Evolutionary conservation across 1,140 invertebrate species (phyloP).

Genomic region (Potamilus streckersoni): DNA sequence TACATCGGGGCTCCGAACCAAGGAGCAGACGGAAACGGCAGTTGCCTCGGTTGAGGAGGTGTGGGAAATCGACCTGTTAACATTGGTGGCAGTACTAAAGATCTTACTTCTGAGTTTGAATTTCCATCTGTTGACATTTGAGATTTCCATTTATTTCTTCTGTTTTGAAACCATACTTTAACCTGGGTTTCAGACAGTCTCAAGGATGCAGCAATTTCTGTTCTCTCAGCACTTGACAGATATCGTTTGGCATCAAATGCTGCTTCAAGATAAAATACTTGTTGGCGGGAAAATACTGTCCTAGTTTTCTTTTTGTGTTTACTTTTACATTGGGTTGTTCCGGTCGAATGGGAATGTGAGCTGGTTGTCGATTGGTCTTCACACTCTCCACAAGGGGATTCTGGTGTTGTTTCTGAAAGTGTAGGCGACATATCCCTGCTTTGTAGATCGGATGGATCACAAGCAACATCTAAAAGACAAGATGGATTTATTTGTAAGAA

Average conservation of each 20-base stretch:
- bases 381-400: no score
- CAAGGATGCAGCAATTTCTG: conserved; percentile 41
- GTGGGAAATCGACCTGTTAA: no score
- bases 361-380: neutral
- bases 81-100: no score
- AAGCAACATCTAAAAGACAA: no score
- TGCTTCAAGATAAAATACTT: conserved; percentile 46
- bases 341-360: neutral
- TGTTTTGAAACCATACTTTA: conserved; percentile 50
- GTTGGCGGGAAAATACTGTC: conserved; percentile 47
- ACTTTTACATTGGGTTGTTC: neutral
- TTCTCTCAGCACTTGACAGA: conserved; percentile 42
- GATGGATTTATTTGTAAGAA: no score
- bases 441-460: no score
- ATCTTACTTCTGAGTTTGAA: no score
- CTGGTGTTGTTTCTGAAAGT: no score
- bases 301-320: conserved; percentile 47
- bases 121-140: conserved; percentile 7
- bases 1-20: no score
- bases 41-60: no score
- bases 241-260: conserved; percentile 48
- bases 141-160: conserved; percentile 46
- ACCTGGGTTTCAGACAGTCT: conserved; percentile 44
- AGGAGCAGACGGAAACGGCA: no score
- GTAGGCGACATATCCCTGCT: no score